Evolutionary conservation across 2,797 vertebrate genomes (phyloP).

Genomic region (Amazona finschi): DNA sequence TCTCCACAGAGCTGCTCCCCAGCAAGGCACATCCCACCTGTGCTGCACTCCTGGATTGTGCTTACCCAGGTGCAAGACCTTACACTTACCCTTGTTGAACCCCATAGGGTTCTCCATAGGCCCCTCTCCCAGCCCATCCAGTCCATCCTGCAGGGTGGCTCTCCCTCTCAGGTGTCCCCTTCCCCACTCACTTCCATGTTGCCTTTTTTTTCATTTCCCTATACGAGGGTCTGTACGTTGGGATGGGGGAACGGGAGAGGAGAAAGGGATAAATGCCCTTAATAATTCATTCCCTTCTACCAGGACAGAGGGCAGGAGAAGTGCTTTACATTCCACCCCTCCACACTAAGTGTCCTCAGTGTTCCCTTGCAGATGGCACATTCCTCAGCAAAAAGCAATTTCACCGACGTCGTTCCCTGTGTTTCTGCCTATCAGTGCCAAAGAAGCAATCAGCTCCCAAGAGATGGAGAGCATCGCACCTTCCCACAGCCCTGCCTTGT

Average conservation of each 20-base stretch:
- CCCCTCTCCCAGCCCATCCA: neutral
- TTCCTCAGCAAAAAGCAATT: neutral
- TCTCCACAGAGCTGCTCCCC: neutral
- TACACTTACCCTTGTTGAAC: neutral
- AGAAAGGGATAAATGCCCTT: neutral
- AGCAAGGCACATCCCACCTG: neutral
- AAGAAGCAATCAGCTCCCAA: neutral
- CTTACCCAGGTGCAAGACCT: neutral
- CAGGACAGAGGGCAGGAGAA: neutral
- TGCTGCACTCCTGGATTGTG: neutral
- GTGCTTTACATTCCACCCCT: neutral
- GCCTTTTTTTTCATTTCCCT: neutral
- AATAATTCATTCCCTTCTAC: neutral
- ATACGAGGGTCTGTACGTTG: neutral
- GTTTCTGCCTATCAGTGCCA: neutral
- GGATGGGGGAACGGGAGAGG: neutral
- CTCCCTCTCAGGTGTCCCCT: neutral
- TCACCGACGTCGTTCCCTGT: neutral
- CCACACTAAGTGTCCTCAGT: neutral
- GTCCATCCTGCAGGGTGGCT: neutral
- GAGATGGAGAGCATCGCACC: neutral
- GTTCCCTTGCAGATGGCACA: neutral
- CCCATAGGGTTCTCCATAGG: neutral
- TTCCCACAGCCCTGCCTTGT: neutral
- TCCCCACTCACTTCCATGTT: neutral